phyloP scores from a whole-genome alignment of 2,113 vertebrate genomes.

The Plecturocebus donacophilus region DNA sequence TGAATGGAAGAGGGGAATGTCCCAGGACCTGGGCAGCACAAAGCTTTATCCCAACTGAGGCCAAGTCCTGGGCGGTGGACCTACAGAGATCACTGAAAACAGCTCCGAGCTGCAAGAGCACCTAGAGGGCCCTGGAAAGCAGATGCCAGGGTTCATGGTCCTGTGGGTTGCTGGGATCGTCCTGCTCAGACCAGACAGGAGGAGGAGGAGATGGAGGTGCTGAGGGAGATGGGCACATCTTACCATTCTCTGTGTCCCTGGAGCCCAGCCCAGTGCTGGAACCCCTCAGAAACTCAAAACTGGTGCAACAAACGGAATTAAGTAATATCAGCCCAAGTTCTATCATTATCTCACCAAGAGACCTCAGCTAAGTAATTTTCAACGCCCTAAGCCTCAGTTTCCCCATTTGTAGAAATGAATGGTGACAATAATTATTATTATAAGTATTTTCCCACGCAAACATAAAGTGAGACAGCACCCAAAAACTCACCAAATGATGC shows the following conservation, averaged over 20 bases:
- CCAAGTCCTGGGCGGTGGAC: neutral
- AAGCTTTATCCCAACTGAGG: neutral
- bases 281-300: neutral
- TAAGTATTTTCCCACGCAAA: neutral
- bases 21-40: neutral
- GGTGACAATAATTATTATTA: too few relatives aligned
- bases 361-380: neutral
- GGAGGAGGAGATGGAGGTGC: neutral
- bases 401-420: neutral
- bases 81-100: neutral
- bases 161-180: neutral
- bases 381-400: neutral
- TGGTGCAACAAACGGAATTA: neutral
- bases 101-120: neutral
- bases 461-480: too few relatives aligned
- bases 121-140: neutral
- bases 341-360: neutral
- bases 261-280: neutral
- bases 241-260: neutral
- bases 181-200: neutral
- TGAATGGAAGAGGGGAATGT: neutral
- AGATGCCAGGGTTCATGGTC: neutral
- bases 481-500: neutral
- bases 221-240: neutral
- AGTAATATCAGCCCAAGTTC: neutral